Evolutionary conservation across 2,113 vertebrate genomes (phyloP).

Genomic region (Ageneiosus marmoratus): DNA sequence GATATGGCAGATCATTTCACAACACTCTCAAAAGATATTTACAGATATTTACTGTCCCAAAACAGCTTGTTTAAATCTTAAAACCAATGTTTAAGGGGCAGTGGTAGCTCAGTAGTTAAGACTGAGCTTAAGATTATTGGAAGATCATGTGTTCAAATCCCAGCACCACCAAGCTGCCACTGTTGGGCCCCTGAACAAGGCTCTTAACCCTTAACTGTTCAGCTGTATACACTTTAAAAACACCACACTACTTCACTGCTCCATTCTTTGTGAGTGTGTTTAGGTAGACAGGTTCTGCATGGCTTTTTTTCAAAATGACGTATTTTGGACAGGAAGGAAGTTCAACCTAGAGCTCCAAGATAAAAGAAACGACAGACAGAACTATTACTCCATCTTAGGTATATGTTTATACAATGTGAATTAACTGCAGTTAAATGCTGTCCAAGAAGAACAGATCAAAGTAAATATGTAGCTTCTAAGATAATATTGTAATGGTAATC

Average conservation of each 20-base stretch:
- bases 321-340: background rate
- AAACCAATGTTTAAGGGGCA: background rate
- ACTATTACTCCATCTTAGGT: background rate
- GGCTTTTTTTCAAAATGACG: background rate
- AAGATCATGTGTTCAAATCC: no score
- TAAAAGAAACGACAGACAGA: background rate
- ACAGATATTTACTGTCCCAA: no score
- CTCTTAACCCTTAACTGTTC: no score
- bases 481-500: background rate
- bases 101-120: no score
- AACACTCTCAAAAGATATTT: no score
- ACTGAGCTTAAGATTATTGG: no score
- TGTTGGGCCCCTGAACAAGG: no score
- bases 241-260: background rate
- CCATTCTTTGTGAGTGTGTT: background rate
- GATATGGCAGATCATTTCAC: no score
- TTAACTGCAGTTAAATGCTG: background rate
- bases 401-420: background rate
- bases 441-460: background rate
- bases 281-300: background rate
- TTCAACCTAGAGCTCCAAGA: background rate
- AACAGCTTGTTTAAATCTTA: background rate
- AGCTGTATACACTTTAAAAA: background rate
- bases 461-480: background rate
- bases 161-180: no score